Percentiles rank a stretch among this genome's conserved stretches.
phyloP scores from a whole-genome alignment of 2,113 vertebrate genomes.

The Oceanites oceanicus region DNA sequence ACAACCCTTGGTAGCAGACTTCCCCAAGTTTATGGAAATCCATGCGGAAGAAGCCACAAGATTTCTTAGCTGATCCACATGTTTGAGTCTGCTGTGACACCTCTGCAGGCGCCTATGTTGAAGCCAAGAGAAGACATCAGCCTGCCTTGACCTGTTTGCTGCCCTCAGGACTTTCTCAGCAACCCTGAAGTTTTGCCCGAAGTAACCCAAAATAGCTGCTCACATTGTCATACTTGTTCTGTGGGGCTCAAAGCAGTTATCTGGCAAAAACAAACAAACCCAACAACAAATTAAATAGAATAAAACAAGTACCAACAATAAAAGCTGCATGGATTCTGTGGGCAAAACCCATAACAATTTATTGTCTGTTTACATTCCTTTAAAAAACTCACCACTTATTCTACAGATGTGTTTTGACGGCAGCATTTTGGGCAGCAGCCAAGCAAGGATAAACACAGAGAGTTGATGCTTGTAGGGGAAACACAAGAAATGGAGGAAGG shows the following conservation, averaged over 20 bases:
- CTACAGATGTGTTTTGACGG: background rate
- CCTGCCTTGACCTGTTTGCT: background rate
- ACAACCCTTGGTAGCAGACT: background rate
- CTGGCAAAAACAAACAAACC: background rate
- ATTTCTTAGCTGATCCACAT: background rate
- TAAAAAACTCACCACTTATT: background rate
- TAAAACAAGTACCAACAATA: slow-evolving; percentile 10
- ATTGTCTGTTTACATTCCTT: slow-evolving; percentile 31
- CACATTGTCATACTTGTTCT: background rate
- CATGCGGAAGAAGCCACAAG: background rate
- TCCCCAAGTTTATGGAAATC: background rate
- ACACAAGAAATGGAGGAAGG: background rate
- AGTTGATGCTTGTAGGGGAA: background rate
- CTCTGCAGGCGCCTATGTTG: background rate
- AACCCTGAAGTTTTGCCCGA: background rate
- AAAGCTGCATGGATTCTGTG: slow-evolving; percentile 25
- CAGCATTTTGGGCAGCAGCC: slow-evolving; percentile 16
- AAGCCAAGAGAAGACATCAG: background rate
- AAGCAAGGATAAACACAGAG: background rate
- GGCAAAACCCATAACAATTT: slow-evolving; percentile 20
- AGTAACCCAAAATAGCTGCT: background rate
- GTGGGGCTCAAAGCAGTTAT: background rate
- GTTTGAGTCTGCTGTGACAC: background rate
- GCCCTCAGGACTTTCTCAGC: background rate
- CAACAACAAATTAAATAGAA: slow-evolving; percentile 45